Percentiles rank a stretch among this genome's conserved stretches.
Evolutionary conservation across 1,140 invertebrate genomes (phyloP).

Genomic region (Colletes gigas): DNA sequence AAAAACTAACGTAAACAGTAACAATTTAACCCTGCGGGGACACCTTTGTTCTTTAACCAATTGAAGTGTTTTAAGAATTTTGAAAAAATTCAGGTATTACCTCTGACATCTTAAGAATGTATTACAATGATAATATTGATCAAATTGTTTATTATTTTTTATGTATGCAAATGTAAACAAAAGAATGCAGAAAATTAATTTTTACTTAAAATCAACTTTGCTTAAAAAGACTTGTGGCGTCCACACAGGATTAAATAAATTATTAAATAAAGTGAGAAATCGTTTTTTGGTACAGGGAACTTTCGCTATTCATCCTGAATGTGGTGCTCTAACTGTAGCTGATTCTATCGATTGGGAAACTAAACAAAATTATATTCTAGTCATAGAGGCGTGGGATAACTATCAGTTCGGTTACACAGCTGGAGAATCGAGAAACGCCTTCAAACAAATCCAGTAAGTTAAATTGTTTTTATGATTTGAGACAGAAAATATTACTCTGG

Average conservation of each 20-base stretch:
- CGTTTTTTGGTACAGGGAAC: slow-evolving; percentile 83
- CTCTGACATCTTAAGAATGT: no score
- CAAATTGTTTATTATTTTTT: no score
- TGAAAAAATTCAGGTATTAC: no score
- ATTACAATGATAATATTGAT: no score
- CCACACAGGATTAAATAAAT: background rate
- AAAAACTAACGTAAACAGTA: background rate
- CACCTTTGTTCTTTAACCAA: no score
- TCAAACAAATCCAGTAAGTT: slow-evolving; percentile 94
- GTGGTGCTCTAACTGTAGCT: slow-evolving; percentile 89
- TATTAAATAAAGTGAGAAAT: background rate
- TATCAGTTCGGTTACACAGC: slow-evolving; percentile 95
- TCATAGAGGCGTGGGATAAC: slow-evolving; percentile 97
- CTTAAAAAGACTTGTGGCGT: no score
- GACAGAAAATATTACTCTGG: background rate
- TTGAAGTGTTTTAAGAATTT: no score
- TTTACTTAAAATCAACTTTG: no score
- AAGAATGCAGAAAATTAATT: no score
- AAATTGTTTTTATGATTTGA: no score
- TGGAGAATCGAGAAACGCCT: slow-evolving; percentile 94
- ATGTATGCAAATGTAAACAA: no score
- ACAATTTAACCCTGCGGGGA: background rate
- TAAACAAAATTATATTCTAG: slow-evolving; percentile 88
- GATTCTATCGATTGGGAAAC: slow-evolving; percentile 92
- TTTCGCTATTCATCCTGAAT: slow-evolving; percentile 92